A percentile compares a stretch with the other conserved stretches of the same genome.
phyloP scores from a whole-genome alignment of 2,797 vertebrate genomes.

The Rachycentron canadum region DNA sequence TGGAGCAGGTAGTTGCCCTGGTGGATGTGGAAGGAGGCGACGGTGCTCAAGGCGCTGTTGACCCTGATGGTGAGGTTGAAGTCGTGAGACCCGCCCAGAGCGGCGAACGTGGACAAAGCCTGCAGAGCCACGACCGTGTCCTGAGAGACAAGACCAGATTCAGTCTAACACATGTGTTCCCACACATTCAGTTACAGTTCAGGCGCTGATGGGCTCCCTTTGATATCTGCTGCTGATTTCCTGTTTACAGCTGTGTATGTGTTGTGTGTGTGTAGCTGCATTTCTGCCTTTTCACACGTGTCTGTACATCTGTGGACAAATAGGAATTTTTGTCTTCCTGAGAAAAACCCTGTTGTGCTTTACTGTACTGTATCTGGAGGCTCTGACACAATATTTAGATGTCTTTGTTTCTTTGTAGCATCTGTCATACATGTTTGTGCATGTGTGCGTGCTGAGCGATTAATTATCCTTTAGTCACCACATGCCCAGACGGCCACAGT shows the following conservation, averaged over 20 bases:
- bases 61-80: constrained; percentile 80
- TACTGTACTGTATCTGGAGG: not conserved
- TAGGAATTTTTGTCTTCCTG: not conserved
- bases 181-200: not conserved
- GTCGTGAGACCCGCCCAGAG: constrained; percentile 50
- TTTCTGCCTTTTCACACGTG: not conserved
- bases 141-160: constrained; percentile 71
- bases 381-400: constrained; percentile 13
- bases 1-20: constrained; percentile 84
- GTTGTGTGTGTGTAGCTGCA: not conserved
- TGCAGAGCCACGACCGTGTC: constrained; percentile 92
- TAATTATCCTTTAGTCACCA: constrained; percentile 27
- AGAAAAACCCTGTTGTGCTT: not conserved
- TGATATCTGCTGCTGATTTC: constrained; percentile 29
- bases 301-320: not conserved
- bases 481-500: constrained; percentile 27
- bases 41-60: not conserved
- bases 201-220: constrained; percentile 26
- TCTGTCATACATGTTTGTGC: constrained; percentile 18
- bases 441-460: constrained; percentile 5
- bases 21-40: constrained; percentile 82
- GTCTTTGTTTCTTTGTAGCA: not conserved
- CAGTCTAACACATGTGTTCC: not conserved
- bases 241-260: constrained; percentile 20
- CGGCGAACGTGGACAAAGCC: constrained; percentile 86